A percentile compares a stretch with the other conserved stretches of the same genome.
These are phyloP conservation scores for Agapornis canus DNA, from an alignment of 2,797 vertebrate genomes.

Conservation along the genomic window DNA sequence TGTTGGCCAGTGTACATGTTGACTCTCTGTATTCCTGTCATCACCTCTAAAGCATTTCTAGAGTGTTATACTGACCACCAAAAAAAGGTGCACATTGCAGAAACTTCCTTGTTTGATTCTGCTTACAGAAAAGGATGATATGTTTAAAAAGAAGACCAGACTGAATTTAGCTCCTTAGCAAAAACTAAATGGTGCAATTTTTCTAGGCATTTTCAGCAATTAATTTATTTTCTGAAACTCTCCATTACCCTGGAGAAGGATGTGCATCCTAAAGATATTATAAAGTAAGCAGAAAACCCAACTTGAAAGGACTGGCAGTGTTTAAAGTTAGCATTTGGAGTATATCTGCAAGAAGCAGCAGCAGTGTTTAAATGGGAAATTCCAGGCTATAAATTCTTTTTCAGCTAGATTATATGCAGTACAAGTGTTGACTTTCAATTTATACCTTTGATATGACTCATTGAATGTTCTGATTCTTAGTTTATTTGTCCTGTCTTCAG, in stretches of 20 bases:
- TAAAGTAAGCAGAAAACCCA: slow-evolving; percentile 51
- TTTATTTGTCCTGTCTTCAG: slow-evolving; percentile 68
- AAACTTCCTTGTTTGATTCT: slow-evolving; percentile 15
- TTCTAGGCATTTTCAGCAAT: slow-evolving; percentile 19
- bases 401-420: slow-evolving; percentile 32
- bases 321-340: slow-evolving; percentile 61
- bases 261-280: slow-evolving; percentile 49
- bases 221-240: slow-evolving; percentile 33
- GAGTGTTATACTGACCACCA: neutral
- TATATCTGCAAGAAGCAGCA: slow-evolving; percentile 40
- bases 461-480: slow-evolving; percentile 48
- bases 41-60: slow-evolving; percentile 22
- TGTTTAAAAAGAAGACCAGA: neutral
- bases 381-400: slow-evolving; percentile 52
- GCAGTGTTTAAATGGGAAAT: slow-evolving; percentile 35
- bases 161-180: neutral
- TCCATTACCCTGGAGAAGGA: slow-evolving; percentile 27
- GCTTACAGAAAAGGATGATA: neutral
- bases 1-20: neutral
- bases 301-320: slow-evolving; percentile 45
- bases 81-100: neutral
- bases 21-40: neutral
- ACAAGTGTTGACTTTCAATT: slow-evolving; percentile 68
- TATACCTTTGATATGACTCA: slow-evolving; percentile 58
- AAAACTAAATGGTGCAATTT: neutral